Base-by-base conservation (phyloP, 53 echinoderm and acorn worm genomes). In the Luidia sarsii region DNA sequence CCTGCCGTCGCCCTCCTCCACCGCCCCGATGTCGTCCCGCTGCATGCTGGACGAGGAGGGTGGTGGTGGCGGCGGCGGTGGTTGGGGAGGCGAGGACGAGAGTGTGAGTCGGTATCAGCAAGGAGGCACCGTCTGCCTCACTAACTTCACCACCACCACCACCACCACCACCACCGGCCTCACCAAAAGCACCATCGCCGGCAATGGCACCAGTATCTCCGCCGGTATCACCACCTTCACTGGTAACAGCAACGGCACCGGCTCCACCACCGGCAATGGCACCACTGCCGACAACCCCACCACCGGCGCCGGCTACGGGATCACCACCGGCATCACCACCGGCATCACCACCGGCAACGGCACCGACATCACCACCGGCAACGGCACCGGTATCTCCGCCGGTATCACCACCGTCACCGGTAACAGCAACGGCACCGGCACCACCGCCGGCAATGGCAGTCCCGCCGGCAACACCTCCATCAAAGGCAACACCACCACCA, bases 241-340 rank as follows among this genome's bases (percentile, higher is more conserved):
- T n/a, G n/a, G n/a, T n/a, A n/a, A n/a, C n/a, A n/a, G 3, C 1
- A 61, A 32, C 30, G 33, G 30, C 61, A 61, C 61, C 0, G 33
- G 24, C 18, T 32, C 18, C 11, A 33, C 30, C 18, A 61, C 33
- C 2, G 61, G 61, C 15, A 18, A 61, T 5, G 33, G 14, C 10
- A 28, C 29, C 33, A 28, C 61, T 18, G 33, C 30, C 61, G 30
- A 33, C 18, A 61, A 32, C 23, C 33, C 46, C 33, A 15, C 33
- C 61, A 33, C 33, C 30, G 1, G 29, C 2, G 33, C 61, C 8
- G 2, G 60, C 77, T 25, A 25, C 60, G 6, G 59, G 77, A 60
- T 61, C 43, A n/a, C 37, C 77, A 30, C 60, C 77, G 48, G 60
- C 22, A n/a, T 75, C 77, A 33, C 57, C 60, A 34, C 77, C 57